Evolutionary conservation across 2,888 invertebrate genomes (phyloP), one percentile per base, ranked within the genome.

Genomic region (Scaptomyza parva): DNA sequence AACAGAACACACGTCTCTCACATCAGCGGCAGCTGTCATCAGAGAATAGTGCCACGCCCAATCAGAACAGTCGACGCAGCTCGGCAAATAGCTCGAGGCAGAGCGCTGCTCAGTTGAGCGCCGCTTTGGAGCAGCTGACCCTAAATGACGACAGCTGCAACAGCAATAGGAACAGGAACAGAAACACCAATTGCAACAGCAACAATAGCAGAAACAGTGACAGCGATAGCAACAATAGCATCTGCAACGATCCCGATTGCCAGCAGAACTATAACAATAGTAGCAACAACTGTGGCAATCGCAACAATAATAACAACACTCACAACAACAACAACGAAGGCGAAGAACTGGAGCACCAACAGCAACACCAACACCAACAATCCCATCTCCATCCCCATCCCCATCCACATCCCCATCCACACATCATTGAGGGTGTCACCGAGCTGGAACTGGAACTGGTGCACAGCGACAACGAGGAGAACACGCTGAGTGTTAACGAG

Each of bases 161-260:
- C 28, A 68, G 55, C 39, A 61, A 63, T 30, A 47, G 62, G n/a
- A 41, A 66, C 37, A 64, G 58, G 51, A 75, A 74, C 33, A 85
- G 88, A 51, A 73, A 50, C 40, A 69, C 41, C 52, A 63, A 45
- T 35, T 75, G 53, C 33, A 73, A 48, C 67, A 37, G 24, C 24
- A 22, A 20, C 28, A 28, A 18, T 7, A 45, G 24, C 28, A 18
- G 22, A 22, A 59, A 60, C 28, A 61, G 67, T 44, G 63, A 66
- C 59, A 76, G 45, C 63, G 75, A 68, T 58, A 72, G 77, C 69
- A 77, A 30, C 48, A 48, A 69, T 60, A 80, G 69, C 24, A 78
- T 76, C 50, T 90, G 90, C 58, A 90, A 88, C 55, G 90, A 90
- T 82, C 90, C 90, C 9, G 88, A 90, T 77, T 90, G 90, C 60